Conservation (phyloP, 1,140 invertebrate species). For the Tigriopus japonicus region DNA sequence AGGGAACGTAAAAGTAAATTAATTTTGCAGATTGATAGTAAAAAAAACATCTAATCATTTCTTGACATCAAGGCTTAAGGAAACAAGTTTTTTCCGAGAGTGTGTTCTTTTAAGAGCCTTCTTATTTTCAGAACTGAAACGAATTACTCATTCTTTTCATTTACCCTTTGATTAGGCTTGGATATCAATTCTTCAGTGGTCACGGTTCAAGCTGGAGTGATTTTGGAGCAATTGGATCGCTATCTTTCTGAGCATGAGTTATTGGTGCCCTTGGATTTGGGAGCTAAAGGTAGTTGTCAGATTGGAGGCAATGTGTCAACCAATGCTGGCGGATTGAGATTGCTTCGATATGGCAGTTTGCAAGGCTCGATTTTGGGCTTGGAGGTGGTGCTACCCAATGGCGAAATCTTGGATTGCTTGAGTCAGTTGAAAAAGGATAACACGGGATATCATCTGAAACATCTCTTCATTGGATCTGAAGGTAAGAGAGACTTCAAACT, state of each 20-base stretch:
- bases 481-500: conserved; percentile 23
- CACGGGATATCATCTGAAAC: conserved; percentile 88
- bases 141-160: too few relatives aligned
- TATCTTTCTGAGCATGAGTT: conserved; percentile 47
- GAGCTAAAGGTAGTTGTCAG: conserved; percentile 87
- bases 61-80: too few relatives aligned
- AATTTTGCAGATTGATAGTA: too few relatives aligned
- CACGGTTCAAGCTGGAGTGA: conserved; percentile 49
- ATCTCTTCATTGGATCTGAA: conserved; percentile 92
- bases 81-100: too few relatives aligned
- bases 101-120: too few relatives aligned
- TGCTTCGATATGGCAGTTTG: conserved; percentile 83
- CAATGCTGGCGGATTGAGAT: conserved; percentile 77
- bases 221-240: conserved; percentile 66
- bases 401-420: conserved; percentile 14
- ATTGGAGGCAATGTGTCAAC: conserved; percentile 94
- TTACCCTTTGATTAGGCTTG: background rate
- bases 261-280: conserved; percentile 88
- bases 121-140: too few relatives aligned
- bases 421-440: conserved; percentile 77
- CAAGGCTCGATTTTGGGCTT: conserved; percentile 80
- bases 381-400: conserved; percentile 46
- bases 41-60: too few relatives aligned
- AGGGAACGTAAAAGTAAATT: too few relatives aligned
- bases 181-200: background rate